Evolutionary conservation across 2,888 invertebrate species (phyloP), one percentile per base, ranked within the genome.

Genomic region (Elmis aenea): DNA sequence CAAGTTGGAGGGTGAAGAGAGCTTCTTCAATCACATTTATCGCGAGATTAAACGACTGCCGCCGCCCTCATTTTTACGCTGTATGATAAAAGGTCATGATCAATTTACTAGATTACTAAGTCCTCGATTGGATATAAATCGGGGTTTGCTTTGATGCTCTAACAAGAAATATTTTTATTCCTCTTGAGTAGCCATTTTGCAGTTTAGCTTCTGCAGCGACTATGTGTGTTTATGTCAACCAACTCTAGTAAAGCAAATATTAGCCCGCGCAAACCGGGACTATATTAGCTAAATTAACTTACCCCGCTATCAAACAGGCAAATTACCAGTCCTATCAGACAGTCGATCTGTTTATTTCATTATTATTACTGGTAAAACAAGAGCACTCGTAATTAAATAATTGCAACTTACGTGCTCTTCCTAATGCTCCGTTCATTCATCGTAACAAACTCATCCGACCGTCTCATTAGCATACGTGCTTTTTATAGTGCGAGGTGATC

Each of bases 211-310:
- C 44, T 35, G 45, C 51, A 41, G 29, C 47, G 52, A 54, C 53
- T 57, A 52, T 59, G 52, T 57, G 54, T 61, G 55, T 59, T 60
- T 61, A 59, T 60, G 61, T 61, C 60, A 62, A 64, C 64, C 61
- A 64, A 63, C 64, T 64, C 64, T 62, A 62, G 58, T 46, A 57
- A 60, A 60, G 64, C 59, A 64, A 66, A 66, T 64, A 66, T 66
- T 64, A 48, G 61, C 49, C 52, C 39, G 48, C 55, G 54, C 54
- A 45, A 51, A 56, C 56, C 55, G 59, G 59, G 57, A 59, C 55
- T 58, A 60, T 63, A 65, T 66, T 64, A 64, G 57, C 46, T 51
- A 64, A 65, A 65, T 64, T 62, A 61, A 63, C 62, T 59, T 56
- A 55, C 53, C 53, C 42, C 51, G 30, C 45, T 46, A 33, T 54